Evolutionary conservation across 2,888 invertebrate genomes (phyloP), one percentile per base, ranked within the genome.

Genomic region (Parnassius glacialis): DNA sequence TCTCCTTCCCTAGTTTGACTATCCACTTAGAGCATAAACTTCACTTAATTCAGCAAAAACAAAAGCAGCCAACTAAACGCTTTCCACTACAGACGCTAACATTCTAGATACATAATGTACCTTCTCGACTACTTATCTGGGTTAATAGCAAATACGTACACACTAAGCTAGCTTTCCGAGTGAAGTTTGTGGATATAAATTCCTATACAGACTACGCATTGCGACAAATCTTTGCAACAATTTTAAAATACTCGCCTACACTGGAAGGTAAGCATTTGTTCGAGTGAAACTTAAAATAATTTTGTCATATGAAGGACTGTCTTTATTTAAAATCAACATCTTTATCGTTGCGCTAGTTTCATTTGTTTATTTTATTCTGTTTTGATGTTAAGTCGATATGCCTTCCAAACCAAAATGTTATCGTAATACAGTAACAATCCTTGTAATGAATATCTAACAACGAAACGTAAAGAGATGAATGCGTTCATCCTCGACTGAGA

Each of bases 41-140:
- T 75, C 80, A 73, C 77, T 82, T 79, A 81, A 82, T 81, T 74
- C 81, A 78, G 80, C 79, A 83, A 85, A 85, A 85, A 84, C 83
- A 82, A 84, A 80, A 76, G 79, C 75, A 70, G 73, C 73, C 76
- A 78, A 81, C 78, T 77, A 80, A 70, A 70, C 67, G 76, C 68
- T 76, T 75, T 75, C 68, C 68, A 70, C 74, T 73, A 67, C 65
- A 52, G 56, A 56, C 52, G 55, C 62, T 60, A 64, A 58, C 67
- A 65, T 62, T 73, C 70, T 73, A 73, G 72, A 71, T 74, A 76
- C 75, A 72, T 73, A 75, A 75, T 70, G 73, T 80, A 72, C 66
- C 73, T 71, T 59, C 69, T 69, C 61, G 68, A 66, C 67, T 72
- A 70, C 70, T 73, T 74, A 74, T 68, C 71, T 70, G 57, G 65